Conservation (phyloP, 2,888 invertebrate genomes). For the Ceraclea dissimilis region DNA sequence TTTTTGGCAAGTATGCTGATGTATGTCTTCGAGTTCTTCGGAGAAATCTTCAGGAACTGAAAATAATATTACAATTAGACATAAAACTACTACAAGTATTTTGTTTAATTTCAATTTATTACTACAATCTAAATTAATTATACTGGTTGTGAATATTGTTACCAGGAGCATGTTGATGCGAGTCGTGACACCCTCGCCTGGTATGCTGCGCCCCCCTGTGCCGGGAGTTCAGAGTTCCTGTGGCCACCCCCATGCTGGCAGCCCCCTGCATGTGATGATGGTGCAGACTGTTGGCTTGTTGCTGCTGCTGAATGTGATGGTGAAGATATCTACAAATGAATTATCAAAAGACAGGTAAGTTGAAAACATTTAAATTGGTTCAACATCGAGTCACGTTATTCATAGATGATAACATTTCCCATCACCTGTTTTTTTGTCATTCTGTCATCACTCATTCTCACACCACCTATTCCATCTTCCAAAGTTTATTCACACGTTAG, state of each 20-base stretch:
- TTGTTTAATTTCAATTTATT: neutral
- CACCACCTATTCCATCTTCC: too few relatives aligned
- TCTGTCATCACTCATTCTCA: too few relatives aligned
- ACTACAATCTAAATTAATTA: neutral
- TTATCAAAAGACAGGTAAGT: neutral
- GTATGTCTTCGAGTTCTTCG: slow-evolving; percentile 21
- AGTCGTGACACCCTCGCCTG: neutral
- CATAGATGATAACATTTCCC: too few relatives aligned
- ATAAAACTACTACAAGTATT: neutral
- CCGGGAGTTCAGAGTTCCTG: neutral
- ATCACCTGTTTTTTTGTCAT: too few relatives aligned
- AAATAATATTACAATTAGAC: slow-evolving; percentile 3
- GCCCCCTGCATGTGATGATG: neutral
- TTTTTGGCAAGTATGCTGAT: slow-evolving; percentile 25
- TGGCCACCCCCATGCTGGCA: neutral
- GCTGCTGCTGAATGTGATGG: slow-evolving; percentile 12
- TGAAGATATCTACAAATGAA: slow-evolving; percentile 11
- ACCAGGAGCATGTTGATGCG: neutral
- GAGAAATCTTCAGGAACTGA: slow-evolving; percentile 20
- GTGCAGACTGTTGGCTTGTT: neutral
- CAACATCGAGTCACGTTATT: too few relatives aligned
- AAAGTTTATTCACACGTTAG: too few relatives aligned
- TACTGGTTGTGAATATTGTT: neutral
- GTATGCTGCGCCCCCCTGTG: neutral
- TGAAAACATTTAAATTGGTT: too few relatives aligned